Conservation (phyloP, 2,888 invertebrate genomes). For the Drosophila paramelanica region DNA sequence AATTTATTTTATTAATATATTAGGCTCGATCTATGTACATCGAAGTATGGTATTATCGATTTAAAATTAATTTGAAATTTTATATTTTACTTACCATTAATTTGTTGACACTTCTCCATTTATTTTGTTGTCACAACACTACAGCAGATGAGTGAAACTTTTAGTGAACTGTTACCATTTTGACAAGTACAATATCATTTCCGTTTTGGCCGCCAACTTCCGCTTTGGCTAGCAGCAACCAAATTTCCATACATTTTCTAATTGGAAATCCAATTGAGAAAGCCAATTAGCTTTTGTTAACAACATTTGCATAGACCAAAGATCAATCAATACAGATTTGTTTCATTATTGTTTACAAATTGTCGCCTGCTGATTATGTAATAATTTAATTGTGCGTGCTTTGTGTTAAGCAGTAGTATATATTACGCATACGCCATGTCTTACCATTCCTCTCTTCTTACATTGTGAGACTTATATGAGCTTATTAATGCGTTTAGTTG, state of each 20-base stretch:
- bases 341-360: conserved; percentile 6
- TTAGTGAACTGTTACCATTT: not conserved
- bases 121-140: too few relatives aligned
- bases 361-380: conserved; percentile 12
- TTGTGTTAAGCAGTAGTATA: conserved; percentile 13
- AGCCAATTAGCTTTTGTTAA: conserved; percentile 2
- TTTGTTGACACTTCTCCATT: too few relatives aligned
- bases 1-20: too few relatives aligned
- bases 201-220: conserved; percentile 31
- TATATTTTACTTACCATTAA: too few relatives aligned
- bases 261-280: conserved; percentile 29
- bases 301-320: conserved; percentile 29
- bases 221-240: conserved; percentile 12
- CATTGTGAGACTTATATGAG: conserved; percentile 1
- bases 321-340: conserved; percentile 28
- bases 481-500: conserved; percentile 34
- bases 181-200: conserved; percentile 29
- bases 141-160: conserved; percentile 32
- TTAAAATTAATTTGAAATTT: too few relatives aligned
- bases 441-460: conserved; percentile 21
- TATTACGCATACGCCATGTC: conserved; percentile 47
- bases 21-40: too few relatives aligned
- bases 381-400: conserved; percentile 16
- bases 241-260: conserved; percentile 30
- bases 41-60: too few relatives aligned